Evolutionary conservation across 2,888 invertebrate genomes (phyloP).

Genomic region (Hedychridium roseum): DNA sequence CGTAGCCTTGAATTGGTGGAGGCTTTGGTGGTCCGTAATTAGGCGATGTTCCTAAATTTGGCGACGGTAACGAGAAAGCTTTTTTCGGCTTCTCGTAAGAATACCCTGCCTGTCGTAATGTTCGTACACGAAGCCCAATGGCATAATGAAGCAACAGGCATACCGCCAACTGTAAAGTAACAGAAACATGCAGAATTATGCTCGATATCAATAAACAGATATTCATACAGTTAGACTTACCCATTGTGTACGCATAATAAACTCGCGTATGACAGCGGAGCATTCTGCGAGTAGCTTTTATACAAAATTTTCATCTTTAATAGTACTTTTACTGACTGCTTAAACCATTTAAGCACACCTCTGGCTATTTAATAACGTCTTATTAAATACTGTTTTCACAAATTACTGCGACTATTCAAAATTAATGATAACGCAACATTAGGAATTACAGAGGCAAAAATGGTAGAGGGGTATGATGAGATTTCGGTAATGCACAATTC

Average conservation of each 20-base stretch:
- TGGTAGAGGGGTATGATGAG: too few relatives aligned
- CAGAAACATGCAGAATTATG: neutral
- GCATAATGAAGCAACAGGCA: slow-evolving; percentile 30
- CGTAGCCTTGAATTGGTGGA: slow-evolving; percentile 8
- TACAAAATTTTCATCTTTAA: slow-evolving; percentile 29
- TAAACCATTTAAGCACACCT: too few relatives aligned
- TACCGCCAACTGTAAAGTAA: slow-evolving; percentile 32
- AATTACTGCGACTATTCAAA: too few relatives aligned
- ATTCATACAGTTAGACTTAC: slow-evolving; percentile 32
- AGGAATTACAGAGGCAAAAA: too few relatives aligned
- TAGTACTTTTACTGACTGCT: too few relatives aligned
- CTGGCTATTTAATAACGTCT: too few relatives aligned
- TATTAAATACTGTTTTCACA: too few relatives aligned
- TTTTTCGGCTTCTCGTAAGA: slow-evolving; percentile 44
- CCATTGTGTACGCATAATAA: slow-evolving; percentile 53
- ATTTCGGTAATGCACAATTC: too few relatives aligned
- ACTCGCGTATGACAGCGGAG: slow-evolving; percentile 29
- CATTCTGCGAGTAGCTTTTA: slow-evolving; percentile 37
- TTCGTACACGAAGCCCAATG: slow-evolving; percentile 26
- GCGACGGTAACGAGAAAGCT: slow-evolving; percentile 40
- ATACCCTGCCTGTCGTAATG: slow-evolving; percentile 48
- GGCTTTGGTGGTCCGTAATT: slow-evolving; percentile 17
- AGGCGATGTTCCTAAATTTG: slow-evolving; percentile 17
- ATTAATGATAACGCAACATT: too few relatives aligned
- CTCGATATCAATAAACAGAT: neutral